Conservation (phyloP, 2,113 vertebrate genomes). For the Mandrillus leucophaeus region DNA sequence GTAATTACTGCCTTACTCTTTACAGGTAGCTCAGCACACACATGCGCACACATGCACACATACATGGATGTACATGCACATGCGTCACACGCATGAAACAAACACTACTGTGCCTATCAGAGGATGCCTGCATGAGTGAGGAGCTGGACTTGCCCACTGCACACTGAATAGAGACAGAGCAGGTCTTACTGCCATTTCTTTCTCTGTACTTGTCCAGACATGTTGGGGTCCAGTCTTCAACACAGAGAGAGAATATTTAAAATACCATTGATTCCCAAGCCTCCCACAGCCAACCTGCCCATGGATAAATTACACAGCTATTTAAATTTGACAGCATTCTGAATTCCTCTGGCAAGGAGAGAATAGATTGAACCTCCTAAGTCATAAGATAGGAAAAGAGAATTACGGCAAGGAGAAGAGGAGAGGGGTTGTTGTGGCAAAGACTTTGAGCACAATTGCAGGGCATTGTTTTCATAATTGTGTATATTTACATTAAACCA, state of each 20-base stretch:
- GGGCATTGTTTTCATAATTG: not conserved
- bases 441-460: not conserved
- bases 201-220: not conserved
- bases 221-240: not conserved
- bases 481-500: not conserved
- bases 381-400: not conserved
- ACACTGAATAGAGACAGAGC: not conserved
- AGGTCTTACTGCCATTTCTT: not conserved
- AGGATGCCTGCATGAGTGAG: not conserved
- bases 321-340: not conserved
- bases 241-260: not conserved
- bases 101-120: no score
- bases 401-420: not conserved
- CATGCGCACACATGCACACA: no score
- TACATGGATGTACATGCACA: no score
- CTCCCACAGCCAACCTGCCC: not conserved
- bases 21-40: not conserved
- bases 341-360: not conserved
- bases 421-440: not conserved
- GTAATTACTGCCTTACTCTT: not conserved
- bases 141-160: not conserved
- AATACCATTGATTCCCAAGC: not conserved
- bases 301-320: not conserved
- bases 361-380: not conserved
- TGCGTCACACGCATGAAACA: rapidly evolving